A percentile compares a stretch with the other conserved stretches of the same genome.
Conservation (phyloP, 1,140 invertebrate species). For the Platyscapa corneri region DNA sequence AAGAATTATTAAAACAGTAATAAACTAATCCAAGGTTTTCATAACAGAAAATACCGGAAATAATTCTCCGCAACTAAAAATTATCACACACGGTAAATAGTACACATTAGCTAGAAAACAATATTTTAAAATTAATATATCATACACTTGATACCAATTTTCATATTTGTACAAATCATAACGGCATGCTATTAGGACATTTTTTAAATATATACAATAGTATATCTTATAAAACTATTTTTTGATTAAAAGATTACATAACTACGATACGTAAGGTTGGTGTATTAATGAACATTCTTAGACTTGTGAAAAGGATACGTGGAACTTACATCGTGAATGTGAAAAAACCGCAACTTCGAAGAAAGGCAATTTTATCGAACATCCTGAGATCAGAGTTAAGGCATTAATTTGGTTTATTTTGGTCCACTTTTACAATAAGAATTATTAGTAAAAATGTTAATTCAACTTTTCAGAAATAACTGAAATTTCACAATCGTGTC, state of each 20-base stretch:
- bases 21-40: neutral
- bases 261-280: slow-evolving; percentile 19
- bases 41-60: neutral
- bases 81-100: slow-evolving; percentile 42
- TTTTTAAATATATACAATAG: slow-evolving; percentile 39
- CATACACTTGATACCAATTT: neutral
- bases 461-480: neutral
- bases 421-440: slow-evolving; percentile 33
- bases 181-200: neutral
- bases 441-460: slow-evolving; percentile 7
- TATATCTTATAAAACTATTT: slow-evolving; percentile 18
- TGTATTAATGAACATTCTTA: slow-evolving; percentile 1
- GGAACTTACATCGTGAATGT: slow-evolving; percentile 25
- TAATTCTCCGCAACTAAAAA: slow-evolving; percentile 31
- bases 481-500: neutral
- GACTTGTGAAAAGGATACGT: slow-evolving; percentile 1
- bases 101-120: slow-evolving; percentile 19
- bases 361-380: slow-evolving; percentile 48
- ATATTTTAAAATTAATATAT: neutral
- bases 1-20: neutral
- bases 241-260: slow-evolving; percentile 37
- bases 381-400: slow-evolving; percentile 51
- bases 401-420: slow-evolving; percentile 44
- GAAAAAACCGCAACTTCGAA: slow-evolving; percentile 29
- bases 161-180: slow-evolving; percentile 23